A percentile compares a stretch with the other conserved stretches of the same genome.
Conservation (phyloP, 2,113 vertebrate species). For the Nansenia antarctica region DNA sequence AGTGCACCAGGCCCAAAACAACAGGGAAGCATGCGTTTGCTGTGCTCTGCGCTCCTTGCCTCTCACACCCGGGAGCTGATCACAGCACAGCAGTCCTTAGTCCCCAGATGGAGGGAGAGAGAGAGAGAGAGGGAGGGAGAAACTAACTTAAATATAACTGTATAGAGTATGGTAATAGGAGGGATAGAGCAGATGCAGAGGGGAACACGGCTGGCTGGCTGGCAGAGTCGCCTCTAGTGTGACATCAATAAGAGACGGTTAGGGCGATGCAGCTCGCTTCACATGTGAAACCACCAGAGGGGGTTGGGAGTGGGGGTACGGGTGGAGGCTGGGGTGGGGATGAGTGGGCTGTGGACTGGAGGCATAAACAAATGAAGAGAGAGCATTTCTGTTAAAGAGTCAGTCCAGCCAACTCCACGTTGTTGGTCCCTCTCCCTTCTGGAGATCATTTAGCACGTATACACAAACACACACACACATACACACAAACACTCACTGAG, state of each 20-base stretch:
- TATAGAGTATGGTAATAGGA: slow-evolving; percentile 5
- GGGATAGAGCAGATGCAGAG: slow-evolving; percentile 34
- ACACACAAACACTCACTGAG: slow-evolving; percentile 7
- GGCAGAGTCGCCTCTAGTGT: slow-evolving; percentile 41
- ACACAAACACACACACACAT: slow-evolving; percentile 11
- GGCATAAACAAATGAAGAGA: slow-evolving; percentile 51
- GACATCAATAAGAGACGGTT: slow-evolving; percentile 67
- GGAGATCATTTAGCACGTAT: slow-evolving; percentile 26
- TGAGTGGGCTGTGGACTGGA: background rate
- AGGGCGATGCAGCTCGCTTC: slow-evolving; percentile 36
- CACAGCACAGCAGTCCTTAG: slow-evolving; percentile 52
- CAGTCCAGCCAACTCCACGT: no score
- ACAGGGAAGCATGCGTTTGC: slow-evolving; percentile 33
- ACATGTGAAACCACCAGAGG: slow-evolving; percentile 49
- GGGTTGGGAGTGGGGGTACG: slow-evolving; percentile 12
- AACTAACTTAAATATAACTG: background rate
- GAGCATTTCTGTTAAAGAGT: slow-evolving; percentile 18
- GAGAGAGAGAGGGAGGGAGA: background rate
- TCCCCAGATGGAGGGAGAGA: slow-evolving; percentile 39
- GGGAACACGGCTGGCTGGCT: slow-evolving; percentile 14
- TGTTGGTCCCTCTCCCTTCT: slow-evolving; percentile 21
- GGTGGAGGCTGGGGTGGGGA: background rate
- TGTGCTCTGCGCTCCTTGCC: slow-evolving; percentile 28
- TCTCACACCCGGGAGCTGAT: slow-evolving; percentile 58
- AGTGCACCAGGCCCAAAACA: slow-evolving; percentile 44